A percentile compares a stretch with the other conserved stretches of the same genome.
phyloP scores from a whole-genome alignment of 2,113 vertebrate genomes.

The Rhinopomastus cyanomelas region DNA sequence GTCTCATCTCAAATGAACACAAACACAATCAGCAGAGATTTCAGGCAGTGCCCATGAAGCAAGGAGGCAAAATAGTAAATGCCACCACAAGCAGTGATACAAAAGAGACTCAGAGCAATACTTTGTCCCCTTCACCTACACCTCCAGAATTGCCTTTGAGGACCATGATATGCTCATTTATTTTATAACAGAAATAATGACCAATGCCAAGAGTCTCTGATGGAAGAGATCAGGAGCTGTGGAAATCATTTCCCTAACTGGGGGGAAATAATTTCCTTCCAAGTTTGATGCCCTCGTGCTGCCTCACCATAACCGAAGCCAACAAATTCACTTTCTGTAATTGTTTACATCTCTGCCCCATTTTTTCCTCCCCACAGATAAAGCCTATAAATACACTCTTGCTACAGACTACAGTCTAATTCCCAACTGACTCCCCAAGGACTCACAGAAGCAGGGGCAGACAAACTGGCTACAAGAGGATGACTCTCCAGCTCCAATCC shows the following conservation, averaged over 20 bases:
- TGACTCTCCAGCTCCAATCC: not conserved
- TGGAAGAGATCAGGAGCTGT: not conserved
- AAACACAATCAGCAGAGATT: not conserved
- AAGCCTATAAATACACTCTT: constrained; percentile 5
- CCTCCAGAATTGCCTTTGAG: not conserved
- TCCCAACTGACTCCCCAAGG: not conserved
- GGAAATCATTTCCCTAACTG: not conserved
- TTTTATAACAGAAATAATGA: not conserved
- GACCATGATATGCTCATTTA: not conserved
- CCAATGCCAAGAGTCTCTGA: not conserved
- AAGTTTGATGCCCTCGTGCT: not conserved
- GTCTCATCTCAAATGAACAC: not conserved
- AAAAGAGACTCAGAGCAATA: not conserved
- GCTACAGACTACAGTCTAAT: not conserved
- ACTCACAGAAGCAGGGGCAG: not conserved
- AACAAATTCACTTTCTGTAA: not conserved
- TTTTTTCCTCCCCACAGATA: not conserved
- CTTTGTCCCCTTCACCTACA: not conserved
- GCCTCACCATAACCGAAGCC: not conserved
- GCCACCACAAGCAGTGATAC: not conserved
- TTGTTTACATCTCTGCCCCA: not conserved
- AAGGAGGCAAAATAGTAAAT: not conserved
- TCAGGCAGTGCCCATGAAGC: accelerated
- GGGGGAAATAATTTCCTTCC: not conserved
- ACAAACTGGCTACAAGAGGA: not conserved